Conservation (phyloP, 1,140 invertebrate species). For the Metaphire vulgaris region DNA sequence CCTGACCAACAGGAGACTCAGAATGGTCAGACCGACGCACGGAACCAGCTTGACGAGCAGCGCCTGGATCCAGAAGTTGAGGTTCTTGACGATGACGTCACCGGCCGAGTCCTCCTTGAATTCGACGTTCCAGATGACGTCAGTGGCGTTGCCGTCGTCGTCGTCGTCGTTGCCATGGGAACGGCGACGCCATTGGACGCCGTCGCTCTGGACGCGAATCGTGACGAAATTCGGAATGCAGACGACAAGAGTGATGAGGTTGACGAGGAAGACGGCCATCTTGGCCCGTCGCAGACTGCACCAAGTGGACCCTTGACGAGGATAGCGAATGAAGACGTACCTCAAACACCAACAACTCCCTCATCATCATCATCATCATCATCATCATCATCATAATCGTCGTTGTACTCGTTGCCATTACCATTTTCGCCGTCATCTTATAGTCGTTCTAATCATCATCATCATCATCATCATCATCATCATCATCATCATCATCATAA, state of each 20-base stretch:
- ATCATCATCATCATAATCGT: no score
- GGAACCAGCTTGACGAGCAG: constrained; percentile 78
- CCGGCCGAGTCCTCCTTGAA: constrained; percentile 58
- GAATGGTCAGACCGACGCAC: constrained; percentile 71
- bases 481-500: no score
- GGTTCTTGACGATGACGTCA: constrained; percentile 57
- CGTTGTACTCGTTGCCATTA: no score
- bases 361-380: no score
- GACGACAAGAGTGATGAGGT: constrained; percentile 65
- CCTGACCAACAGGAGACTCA: constrained; percentile 59
- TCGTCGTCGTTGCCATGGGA: no score
- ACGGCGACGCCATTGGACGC: no score
- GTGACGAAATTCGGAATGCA: constrained; percentile 72
- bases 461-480: no score
- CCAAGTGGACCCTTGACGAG: constrained; percentile 64
- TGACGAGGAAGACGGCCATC: constrained; percentile 65
- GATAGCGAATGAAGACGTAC: constrained; percentile 71
- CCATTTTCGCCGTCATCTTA: no score
- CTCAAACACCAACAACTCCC: no score
- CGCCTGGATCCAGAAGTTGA: constrained; percentile 81
- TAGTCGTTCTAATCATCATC: no score
- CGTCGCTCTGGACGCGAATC: constrained; percentile 56
- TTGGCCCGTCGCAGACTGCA: constrained; percentile 69
- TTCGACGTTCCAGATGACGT: no score
- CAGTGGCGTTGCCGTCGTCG: no score